Conservation (phyloP, 2,888 invertebrate genomes). For the Zeuzera pyrina region DNA sequence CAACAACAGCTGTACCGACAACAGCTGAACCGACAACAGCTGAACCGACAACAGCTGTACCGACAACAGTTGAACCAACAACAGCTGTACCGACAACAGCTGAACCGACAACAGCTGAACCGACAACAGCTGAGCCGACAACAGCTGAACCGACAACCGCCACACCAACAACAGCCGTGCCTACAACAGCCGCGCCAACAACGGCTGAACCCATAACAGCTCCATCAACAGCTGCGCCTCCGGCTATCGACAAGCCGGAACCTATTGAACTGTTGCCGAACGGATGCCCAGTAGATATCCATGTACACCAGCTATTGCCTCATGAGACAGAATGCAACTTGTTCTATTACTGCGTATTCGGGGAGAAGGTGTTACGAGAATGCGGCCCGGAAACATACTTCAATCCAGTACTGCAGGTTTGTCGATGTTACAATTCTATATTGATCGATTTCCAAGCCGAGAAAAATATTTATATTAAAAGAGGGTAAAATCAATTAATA, state of each 20-base stretch:
- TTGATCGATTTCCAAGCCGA: too few species aligned
- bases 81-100: conserved; percentile 4
- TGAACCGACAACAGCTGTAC: conserved; percentile 7
- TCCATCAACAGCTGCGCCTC: conserved; percentile 10
- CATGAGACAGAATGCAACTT: conserved; percentile 11
- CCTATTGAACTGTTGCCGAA: conserved; percentile 14
- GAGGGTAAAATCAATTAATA: too few species aligned
- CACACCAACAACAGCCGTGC: conserved; percentile 8
- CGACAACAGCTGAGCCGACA: too few species aligned
- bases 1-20: conserved; percentile 6
- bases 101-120: conserved; percentile 3
- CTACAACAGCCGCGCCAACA: conserved; percentile 6
- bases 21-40: conserved; percentile 3
- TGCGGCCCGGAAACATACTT: conserved; percentile 7
- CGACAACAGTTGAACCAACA: conserved; percentile 4
- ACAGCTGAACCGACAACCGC: conserved; percentile 5
- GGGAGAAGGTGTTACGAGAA: conserved; percentile 3
- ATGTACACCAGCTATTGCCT: conserved; percentile 10
- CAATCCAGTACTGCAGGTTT: conserved; percentile 14
- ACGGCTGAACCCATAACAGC: conserved; percentile 6
- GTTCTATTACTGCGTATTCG: conserved; percentile 10
- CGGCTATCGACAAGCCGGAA: conserved; percentile 3
- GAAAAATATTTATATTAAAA: too few species aligned
- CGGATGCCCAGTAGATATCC: conserved; percentile 14
- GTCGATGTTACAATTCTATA: too few species aligned